Conservation (phyloP, 2,113 vertebrate genomes). For the Excalfactoria chinensis region DNA sequence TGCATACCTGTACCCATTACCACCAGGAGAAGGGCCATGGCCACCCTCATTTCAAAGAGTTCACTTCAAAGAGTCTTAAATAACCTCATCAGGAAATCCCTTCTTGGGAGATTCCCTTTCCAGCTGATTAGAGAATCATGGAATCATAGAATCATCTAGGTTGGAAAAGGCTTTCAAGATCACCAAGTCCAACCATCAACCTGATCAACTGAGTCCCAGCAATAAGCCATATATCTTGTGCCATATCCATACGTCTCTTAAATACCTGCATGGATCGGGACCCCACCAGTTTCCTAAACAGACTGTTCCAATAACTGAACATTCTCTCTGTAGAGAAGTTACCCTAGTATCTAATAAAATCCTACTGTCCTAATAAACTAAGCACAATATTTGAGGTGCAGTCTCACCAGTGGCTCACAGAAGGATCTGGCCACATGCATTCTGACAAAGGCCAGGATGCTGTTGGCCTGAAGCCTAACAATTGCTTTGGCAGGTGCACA, state of each 20-base stretch:
- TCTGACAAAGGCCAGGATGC: not conserved
- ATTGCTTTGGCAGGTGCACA: too few species aligned
- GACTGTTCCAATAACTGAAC: not conserved
- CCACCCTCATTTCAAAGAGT: rapidly evolving
- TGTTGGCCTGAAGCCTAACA: not conserved
- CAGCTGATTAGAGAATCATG: not conserved
- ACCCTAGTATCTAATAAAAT: not conserved
- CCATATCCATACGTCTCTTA: not conserved
- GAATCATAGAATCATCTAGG: not conserved
- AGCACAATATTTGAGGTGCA: not conserved
- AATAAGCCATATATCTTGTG: not conserved
- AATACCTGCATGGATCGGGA: not conserved
- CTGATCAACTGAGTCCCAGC: not conserved
- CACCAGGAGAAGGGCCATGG: not conserved
- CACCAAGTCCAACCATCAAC: not conserved
- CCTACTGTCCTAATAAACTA: too few species aligned
- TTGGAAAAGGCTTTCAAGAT: not conserved
- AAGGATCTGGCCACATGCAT: not conserved
- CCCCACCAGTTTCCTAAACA: not conserved
- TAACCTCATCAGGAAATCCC: not conserved
- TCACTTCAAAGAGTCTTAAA: not conserved
- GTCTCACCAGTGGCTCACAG: not conserved
- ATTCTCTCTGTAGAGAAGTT: not conserved
- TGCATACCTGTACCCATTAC: not conserved
- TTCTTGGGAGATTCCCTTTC: not conserved